These are phyloP conservation scores for Apis laboriosa DNA, from an alignment of 1,140 invertebrate species.

Conservation along the genomic window DNA sequence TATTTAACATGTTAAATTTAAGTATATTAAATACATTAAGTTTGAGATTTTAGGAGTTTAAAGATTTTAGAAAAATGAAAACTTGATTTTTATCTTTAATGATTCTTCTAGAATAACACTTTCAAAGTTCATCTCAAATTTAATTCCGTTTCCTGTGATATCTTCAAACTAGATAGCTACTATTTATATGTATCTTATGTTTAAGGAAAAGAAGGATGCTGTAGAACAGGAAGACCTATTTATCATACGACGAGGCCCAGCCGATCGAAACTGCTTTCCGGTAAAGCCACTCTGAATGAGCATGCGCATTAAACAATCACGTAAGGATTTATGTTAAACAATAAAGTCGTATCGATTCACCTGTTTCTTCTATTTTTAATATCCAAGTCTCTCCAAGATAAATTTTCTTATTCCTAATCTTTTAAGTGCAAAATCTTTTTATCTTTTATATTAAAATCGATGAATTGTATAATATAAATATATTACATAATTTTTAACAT, in stretches of 20 bases:
- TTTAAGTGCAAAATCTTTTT: neutral
- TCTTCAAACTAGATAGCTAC: neutral
- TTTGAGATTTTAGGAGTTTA: neutral
- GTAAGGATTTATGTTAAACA: constrained; percentile 35
- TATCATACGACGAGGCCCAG: constrained; percentile 34
- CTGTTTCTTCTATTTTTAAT: constrained; percentile 24
- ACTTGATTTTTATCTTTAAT: neutral
- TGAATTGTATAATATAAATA: too few relatives aligned
- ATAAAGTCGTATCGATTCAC: constrained; percentile 23
- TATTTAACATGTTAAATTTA: neutral
- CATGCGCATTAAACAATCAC: constrained; percentile 14
- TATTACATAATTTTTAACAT: too few relatives aligned
- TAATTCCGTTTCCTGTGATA: neutral
- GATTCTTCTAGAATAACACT: neutral
- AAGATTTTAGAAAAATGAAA: neutral
- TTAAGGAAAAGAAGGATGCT: constrained; percentile 8
- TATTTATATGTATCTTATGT: neutral
- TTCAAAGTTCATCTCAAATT: neutral
- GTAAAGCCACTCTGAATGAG: neutral
- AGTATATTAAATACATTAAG: neutral
- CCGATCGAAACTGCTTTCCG: constrained; percentile 35
- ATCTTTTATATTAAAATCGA: neutral
- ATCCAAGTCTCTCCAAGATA: accelerated
- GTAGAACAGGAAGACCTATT: constrained; percentile 37
- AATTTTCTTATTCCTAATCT: neutral